Percentiles rank a stretch among this genome's conserved stretches.
Evolutionary conservation across 1,140 invertebrate species (phyloP).

Genomic region (Hydropsyche tenuis): DNA sequence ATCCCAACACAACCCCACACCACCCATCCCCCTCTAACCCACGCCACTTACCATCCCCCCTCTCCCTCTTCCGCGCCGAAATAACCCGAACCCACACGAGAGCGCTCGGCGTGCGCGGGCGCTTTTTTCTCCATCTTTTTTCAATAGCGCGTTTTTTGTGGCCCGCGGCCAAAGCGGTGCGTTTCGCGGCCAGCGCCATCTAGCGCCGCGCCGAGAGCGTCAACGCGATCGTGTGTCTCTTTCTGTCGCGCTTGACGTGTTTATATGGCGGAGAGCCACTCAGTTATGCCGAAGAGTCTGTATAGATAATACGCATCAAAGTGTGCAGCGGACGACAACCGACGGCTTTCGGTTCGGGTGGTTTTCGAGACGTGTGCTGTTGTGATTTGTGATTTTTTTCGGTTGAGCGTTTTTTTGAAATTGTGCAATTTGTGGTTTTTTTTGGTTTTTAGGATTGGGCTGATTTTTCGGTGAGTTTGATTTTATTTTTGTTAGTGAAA

Average conservation of each 20-base stretch:
- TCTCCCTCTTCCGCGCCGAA: conserved; percentile 19
- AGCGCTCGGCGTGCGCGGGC: background rate
- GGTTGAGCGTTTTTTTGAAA: no score
- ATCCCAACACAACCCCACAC: background rate
- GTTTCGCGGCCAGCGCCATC: conserved; percentile 32
- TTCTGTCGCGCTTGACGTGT: conserved; percentile 31
- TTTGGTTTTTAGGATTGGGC: no score
- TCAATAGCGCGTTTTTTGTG: background rate
- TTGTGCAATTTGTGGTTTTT: no score
- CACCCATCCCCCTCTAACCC: conserved; percentile 7
- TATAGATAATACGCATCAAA: conserved; percentile 41
- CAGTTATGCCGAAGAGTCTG: conserved; percentile 46
- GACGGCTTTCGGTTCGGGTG: background rate
- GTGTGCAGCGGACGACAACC: conserved; percentile 1
- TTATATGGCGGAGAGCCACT: conserved; percentile 44
- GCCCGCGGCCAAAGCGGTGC: background rate
- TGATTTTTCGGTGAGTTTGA: no score
- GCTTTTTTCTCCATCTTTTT: conserved; percentile 25
- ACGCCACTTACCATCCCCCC: background rate
- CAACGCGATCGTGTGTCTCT: no score
- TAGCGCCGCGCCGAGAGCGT: no score
- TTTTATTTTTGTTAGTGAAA: no score
- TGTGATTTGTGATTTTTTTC: no score
- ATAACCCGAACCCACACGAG: conserved; percentile 14
- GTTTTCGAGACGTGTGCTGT: no score